Evolutionary conservation across 2,888 invertebrate species (phyloP), one percentile per base, ranked within the genome.

Genomic region (Liopterus haemorrhoidalis): DNA sequence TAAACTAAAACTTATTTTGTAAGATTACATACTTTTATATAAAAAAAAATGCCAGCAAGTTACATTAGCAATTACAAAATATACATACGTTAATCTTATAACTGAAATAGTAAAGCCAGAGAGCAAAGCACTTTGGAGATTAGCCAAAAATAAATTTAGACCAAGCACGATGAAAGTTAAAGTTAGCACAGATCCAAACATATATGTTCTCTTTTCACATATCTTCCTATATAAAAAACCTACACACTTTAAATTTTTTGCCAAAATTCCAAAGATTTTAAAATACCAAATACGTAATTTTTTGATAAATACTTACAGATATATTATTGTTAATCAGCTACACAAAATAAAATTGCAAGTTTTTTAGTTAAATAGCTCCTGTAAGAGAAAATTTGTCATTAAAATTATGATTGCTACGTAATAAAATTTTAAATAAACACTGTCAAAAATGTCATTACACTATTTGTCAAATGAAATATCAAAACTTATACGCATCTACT

Each of bases 81-180:
- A n/a, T n/a, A n/a, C n/a, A n/a, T n/a, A n/a, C 30, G 22, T 32
- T 31, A 38, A 36, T 37, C 36, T 15, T 30, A 22, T 25, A 37
- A 44, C 31, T 38, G 44, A 44, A 44, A 37, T 24, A 38, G 37
- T 25, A 25, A 30, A 18, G 19, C 19, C 30, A 44, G 36, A 38
- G 37, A 37, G 44, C 32, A 37, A 44, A 44, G 44, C 38, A 44
- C 37, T 38, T 44, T 44, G 44, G 44, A 44, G 31, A 32, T 24
- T 32, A 19, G 44, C 44, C 44, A 44, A 32, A 16, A 12, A 30
- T 30, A 44, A 24, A 44, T 38, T 30, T 44, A 44, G 37, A 21
- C 11, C 24, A 31, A 4, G 38, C 21, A 21, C 31, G 19, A 38
- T 31, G 14, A 21, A 37, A 44, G 37, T 37, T 37, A 44, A 30